Conservation (phyloP, 1,140 invertebrate genomes). For the Aricia agestis region DNA sequence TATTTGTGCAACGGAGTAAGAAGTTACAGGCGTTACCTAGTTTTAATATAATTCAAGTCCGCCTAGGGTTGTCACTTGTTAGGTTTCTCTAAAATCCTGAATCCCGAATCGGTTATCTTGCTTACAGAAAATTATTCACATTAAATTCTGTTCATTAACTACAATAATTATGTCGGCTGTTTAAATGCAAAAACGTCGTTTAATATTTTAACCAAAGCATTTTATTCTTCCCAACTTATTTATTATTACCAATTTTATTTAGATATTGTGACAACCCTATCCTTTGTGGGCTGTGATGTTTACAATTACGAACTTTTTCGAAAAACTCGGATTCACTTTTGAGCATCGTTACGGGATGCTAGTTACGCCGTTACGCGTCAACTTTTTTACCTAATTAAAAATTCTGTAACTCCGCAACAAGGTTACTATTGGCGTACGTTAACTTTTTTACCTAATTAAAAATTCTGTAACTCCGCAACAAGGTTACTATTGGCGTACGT, state of each 20-base stretch:
- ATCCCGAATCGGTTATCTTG: too few relatives aligned
- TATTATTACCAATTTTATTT: neutral
- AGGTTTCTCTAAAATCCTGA: too few relatives aligned
- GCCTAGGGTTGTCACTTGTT: too few relatives aligned
- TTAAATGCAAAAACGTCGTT: too few relatives aligned
- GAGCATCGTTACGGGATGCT: slow-evolving; percentile 46
- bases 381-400: slow-evolving; percentile 13
- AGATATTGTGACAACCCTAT: neutral
- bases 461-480: neutral
- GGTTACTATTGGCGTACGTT: neutral
- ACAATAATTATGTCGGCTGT: too few relatives aligned
- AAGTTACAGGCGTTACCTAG: too few relatives aligned
- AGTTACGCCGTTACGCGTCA: neutral
- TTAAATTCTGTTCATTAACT: too few relatives aligned
- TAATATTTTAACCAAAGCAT: too few relatives aligned
- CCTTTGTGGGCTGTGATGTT: slow-evolving; percentile 44
- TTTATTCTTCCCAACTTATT: too few relatives aligned
- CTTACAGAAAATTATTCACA: too few relatives aligned
- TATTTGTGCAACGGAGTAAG: too few relatives aligned
- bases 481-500: neutral
- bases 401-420: neutral
- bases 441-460: slow-evolving; percentile 13
- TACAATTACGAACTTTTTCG: slow-evolving; percentile 60
- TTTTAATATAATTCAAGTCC: too few relatives aligned
- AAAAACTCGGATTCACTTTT: slow-evolving; percentile 44